Conservation (phyloP, 1,140 invertebrate genomes). For the Globodera rostochiensis region DNA sequence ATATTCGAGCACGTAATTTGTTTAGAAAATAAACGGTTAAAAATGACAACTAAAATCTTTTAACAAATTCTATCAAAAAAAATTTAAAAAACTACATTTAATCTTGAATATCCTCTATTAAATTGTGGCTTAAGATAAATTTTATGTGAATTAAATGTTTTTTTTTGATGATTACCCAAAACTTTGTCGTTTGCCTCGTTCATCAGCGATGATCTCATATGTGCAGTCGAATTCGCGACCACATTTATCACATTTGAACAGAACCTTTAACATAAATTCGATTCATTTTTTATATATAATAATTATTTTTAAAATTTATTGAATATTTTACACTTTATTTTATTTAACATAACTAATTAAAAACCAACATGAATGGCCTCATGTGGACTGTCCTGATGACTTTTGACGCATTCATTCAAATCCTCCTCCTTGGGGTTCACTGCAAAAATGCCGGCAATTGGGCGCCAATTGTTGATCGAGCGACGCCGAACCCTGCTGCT, state of each 20-base stretch:
- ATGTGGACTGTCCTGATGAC: slow-evolving; percentile 18
- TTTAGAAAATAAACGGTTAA: no score
- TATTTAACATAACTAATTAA: no score
- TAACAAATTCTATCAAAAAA: no score
- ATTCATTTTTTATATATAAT: not conserved
- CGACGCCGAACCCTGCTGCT: slow-evolving; percentile 10
- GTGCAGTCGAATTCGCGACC: slow-evolving; percentile 19
- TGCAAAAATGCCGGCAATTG: slow-evolving; percentile 22
- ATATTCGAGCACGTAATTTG: not conserved
- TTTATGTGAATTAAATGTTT: no score
- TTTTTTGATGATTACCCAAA: slow-evolving; percentile 10
- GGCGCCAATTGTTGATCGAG: slow-evolving; percentile 22
- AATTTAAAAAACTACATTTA: no score
- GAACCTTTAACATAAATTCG: not conserved
- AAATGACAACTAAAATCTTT: no score
- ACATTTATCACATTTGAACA: slow-evolving; percentile 26
- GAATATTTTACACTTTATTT: not conserved
- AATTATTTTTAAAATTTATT: no score
- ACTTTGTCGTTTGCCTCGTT: slow-evolving; percentile 24
- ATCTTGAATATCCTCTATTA: no score
- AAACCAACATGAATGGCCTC: slow-evolving; percentile 17
- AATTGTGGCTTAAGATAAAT: no score
- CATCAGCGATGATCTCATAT: slow-evolving; percentile 21
- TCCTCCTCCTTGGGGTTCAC: slow-evolving; percentile 19
- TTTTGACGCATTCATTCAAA: not conserved